phyloP scores from a whole-genome alignment of 2,797 vertebrate species.

The Mionectes olivaceus region DNA sequence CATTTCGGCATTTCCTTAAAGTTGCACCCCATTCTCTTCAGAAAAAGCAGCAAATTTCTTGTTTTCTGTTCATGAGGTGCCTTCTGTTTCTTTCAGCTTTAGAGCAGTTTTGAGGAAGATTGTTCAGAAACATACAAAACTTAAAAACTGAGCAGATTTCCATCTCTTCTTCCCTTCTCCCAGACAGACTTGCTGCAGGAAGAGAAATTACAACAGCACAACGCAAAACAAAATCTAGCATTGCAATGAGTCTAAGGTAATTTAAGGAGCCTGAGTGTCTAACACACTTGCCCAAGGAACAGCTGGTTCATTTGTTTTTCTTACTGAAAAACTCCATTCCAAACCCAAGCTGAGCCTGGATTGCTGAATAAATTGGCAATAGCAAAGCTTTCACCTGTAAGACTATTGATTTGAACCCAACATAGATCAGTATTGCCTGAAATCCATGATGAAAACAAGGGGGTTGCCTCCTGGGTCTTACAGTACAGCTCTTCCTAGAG shows the following conservation, averaged over 20 bases:
- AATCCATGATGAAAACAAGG: neutral
- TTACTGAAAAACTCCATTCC: constrained; percentile 18
- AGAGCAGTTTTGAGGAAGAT: neutral
- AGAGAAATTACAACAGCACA: neutral
- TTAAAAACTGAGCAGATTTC: neutral
- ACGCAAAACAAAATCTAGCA: neutral
- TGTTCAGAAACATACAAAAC: neutral
- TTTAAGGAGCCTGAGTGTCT: constrained; percentile 8
- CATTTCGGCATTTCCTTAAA: neutral
- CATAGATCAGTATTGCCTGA: neutral
- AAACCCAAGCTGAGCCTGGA: constrained; percentile 1
- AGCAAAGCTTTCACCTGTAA: neutral
- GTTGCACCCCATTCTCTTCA: neutral
- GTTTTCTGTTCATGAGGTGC: neutral
- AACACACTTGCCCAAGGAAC: constrained; percentile 34
- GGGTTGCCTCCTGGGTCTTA: neutral
- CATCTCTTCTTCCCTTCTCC: neutral
- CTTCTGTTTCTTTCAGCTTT: neutral
- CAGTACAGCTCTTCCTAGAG: neutral
- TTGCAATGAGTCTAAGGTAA: neutral
- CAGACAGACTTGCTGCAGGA: neutral
- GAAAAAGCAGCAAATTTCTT: neutral
- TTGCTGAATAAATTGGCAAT: neutral
- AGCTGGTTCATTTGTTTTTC: constrained; percentile 47
- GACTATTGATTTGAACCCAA: neutral